Evolutionary conservation across 2,888 invertebrate species (phyloP).

Genomic region (Aproaerema taeniolella): DNA sequence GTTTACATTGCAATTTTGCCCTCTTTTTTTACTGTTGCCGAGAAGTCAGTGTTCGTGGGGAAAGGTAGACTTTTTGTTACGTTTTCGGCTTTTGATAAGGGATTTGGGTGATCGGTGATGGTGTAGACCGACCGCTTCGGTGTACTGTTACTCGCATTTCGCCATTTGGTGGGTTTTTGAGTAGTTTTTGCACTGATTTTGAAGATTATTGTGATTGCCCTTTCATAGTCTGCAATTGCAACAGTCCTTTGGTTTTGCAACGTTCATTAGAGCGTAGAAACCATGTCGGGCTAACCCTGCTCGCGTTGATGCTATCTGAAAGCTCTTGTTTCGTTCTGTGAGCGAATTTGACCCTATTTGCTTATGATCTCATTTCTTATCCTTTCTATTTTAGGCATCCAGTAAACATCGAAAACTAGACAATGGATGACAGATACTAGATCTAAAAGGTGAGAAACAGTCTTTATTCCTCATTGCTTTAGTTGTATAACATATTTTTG

Average conservation of each 20-base stretch:
- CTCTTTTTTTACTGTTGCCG: constrained; percentile 35
- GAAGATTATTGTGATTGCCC: constrained; percentile 24
- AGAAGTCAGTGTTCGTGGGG: constrained; percentile 49
- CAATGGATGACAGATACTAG: constrained; percentile 29
- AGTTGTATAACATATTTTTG: too few species aligned
- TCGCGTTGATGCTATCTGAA: constrained; percentile 27
- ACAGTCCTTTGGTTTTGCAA: constrained; percentile 65
- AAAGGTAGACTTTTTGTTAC: constrained; percentile 56
- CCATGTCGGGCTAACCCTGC: constrained; percentile 63
- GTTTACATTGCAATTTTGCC: constrained; percentile 66
- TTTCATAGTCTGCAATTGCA: constrained; percentile 34
- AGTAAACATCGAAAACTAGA: constrained; percentile 24
- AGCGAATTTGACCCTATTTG: neutral
- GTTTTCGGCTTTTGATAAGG: constrained; percentile 30
- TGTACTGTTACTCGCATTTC: constrained; percentile 45
- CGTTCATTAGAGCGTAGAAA: constrained; percentile 70
- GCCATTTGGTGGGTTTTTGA: constrained; percentile 27
- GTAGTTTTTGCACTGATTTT: constrained; percentile 29
- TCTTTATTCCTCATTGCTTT: too few species aligned
- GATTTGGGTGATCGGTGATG: constrained; percentile 41
- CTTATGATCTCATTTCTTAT: constrained; percentile 11
- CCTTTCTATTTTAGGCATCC: constrained; percentile 16
- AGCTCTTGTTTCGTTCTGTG: neutral
- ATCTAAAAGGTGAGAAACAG: constrained; percentile 1
- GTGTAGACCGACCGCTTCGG: constrained; percentile 47